Evolutionary conservation across 1,140 invertebrate genomes (phyloP), one percentile per base, ranked within the genome.

Genomic region (Heliconius hewitsoni): DNA sequence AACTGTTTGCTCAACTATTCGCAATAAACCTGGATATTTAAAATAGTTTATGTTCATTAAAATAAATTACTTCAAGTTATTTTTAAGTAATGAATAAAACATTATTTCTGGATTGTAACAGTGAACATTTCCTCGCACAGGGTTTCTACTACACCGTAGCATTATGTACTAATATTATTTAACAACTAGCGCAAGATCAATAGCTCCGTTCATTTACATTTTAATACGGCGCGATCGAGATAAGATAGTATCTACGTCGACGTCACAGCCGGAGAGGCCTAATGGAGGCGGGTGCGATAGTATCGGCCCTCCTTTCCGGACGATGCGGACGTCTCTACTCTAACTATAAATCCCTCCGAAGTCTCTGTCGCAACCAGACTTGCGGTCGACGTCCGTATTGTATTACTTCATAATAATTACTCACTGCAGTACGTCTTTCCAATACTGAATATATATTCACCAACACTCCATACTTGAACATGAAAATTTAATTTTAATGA

Each of bases 221-320:
- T 77, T 80, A 82, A 82, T 82, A 80, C 81, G 81, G 81, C 73
- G 13, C 66, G 80, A 79, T 79, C 66, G 76, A 78, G 77, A 82
- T 82, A 77, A 77, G 78, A 80, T 75, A 66, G 72, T 77, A 82
- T 80, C 78, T 57, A 39, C 50, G 74, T 57, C 52, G 66, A 71
- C 76, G 76, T 76, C 74, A 73, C 74, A 77, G 79, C 11, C 60
- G 74, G 70, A 76, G 57, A 73, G 74, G 23, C 74, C 74, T 76
- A 80, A 73, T 80, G 79, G 74, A 80, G 74, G 66, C 79, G 37
- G 27, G 13, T 30, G 79, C 57, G 81, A 82, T 82, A 79, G 55
- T 71, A 82, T 82, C 81, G 42, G 73, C 71, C 76, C 75, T 71
- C 80, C 80, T 80, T 74, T 70, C 71, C 60, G 79, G 79, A 80